These are phyloP conservation scores for Hofmannophila pseudospretella DNA, from an alignment of 2,888 invertebrate species.

Conservation along the genomic window DNA sequence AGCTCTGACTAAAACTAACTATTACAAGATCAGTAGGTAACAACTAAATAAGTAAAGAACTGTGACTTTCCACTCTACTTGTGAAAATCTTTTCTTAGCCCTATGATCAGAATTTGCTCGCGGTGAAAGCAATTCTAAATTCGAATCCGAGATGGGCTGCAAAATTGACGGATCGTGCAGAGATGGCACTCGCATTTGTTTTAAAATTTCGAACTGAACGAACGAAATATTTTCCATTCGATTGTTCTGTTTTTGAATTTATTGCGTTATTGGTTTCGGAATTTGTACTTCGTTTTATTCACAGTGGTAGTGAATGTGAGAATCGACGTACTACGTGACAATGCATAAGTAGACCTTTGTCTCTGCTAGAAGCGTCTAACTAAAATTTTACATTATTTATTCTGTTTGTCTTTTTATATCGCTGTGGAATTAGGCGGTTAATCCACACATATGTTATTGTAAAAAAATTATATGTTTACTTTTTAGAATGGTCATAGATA, in stretches of 20 bases:
- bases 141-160: constrained; percentile 21
- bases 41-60: too few relatives aligned
- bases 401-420: too few relatives aligned
- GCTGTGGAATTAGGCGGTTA: too few relatives aligned
- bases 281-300: neutral
- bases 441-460: too few relatives aligned
- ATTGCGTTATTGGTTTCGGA: neutral
- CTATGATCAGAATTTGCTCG: constrained; percentile 2
- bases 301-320: neutral
- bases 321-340: neutral
- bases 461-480: too few relatives aligned
- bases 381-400: too few relatives aligned
- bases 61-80: too few relatives aligned
- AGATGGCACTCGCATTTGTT: constrained; percentile 20
- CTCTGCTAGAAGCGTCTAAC: too few relatives aligned
- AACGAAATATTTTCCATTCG: constrained; percentile 13
- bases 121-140: constrained; percentile 10
- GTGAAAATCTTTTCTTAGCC: neutral
- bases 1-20: too few relatives aligned
- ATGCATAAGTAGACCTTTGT: too few relatives aligned
- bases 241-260: constrained; percentile 5
- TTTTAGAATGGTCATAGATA: too few relatives aligned
- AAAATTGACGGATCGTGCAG: constrained; percentile 24
- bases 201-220: constrained; percentile 15
- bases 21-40: too few relatives aligned